phyloP scores from a whole-genome alignment of 2,113 vertebrate species.

The Brachyhypopomus occidentalis region DNA sequence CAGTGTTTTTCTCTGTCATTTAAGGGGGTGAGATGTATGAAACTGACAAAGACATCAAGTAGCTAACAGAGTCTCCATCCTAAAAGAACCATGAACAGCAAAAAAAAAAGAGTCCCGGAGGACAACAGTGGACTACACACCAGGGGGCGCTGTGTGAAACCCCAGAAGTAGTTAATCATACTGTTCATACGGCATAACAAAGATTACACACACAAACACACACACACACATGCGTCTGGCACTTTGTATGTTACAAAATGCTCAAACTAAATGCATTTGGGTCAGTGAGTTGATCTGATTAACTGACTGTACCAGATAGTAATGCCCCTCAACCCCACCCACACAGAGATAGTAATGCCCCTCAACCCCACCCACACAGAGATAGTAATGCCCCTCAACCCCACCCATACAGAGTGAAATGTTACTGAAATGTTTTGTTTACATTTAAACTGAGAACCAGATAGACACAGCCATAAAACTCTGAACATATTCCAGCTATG shows the following conservation, averaged over 20 bases:
- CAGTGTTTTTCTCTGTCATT: neutral
- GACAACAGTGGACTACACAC: neutral
- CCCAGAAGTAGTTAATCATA: too few species aligned
- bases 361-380: too few species aligned
- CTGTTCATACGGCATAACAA: neutral
- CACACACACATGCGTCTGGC: neutral
- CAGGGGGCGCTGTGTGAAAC: too few species aligned
- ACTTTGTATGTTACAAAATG: conserved; percentile 36
- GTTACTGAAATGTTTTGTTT: too few species aligned
- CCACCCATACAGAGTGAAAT: neutral
- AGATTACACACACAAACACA: neutral
- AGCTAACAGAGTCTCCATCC: neutral
- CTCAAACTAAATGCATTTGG: conserved; percentile 54
- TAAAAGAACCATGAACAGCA: neutral
- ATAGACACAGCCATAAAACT: too few species aligned
- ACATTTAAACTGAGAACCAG: too few species aligned
- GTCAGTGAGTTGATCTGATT: conserved; percentile 63
- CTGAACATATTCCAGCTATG: too few species aligned
- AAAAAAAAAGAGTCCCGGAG: neutral
- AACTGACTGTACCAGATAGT: conserved; percentile 53
- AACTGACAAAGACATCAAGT: neutral
- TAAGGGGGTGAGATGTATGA: neutral
- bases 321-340: conserved; percentile 1
- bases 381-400: too few species aligned
- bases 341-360: neutral